Conservation (phyloP, 2,888 invertebrate species). For the Yponomeuta sedellus region DNA sequence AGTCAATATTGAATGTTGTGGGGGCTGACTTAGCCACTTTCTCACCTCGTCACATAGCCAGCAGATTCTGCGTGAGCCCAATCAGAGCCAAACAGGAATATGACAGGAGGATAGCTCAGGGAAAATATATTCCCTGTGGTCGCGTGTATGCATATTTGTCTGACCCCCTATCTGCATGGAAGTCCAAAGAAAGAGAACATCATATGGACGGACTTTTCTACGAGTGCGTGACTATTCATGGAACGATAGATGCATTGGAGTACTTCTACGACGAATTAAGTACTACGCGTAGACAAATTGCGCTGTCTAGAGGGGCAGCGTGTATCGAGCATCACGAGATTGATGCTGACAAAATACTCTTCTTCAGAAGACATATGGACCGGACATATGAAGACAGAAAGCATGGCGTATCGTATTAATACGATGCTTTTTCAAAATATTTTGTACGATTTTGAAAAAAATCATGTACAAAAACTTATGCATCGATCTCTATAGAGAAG, state of each 20-base stretch:
- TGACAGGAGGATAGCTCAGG: neutral
- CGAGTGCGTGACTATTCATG: neutral
- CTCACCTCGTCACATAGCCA: neutral
- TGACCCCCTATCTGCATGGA: neutral
- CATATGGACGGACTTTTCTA: neutral
- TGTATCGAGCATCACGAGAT: neutral
- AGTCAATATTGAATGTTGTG: slow-evolving; percentile 9
- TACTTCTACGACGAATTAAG: neutral
- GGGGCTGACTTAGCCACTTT: neutral
- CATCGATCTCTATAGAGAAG: neutral
- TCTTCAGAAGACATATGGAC: slow-evolving; percentile 9
- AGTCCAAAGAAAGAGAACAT: neutral
- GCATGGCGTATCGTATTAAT: neutral
- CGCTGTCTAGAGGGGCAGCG: neutral
- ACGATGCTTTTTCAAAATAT: slow-evolving; percentile 6
- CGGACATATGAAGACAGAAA: too few relatives aligned
- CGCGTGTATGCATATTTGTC: neutral
- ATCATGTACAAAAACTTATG: slow-evolving; percentile 12
- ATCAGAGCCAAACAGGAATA: neutral
- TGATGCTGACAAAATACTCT: slow-evolving; percentile 4
- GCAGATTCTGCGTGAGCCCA: neutral
- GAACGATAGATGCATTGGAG: neutral
- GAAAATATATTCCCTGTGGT: neutral
- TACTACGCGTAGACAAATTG: neutral
- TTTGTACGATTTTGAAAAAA: neutral